A percentile compares a stretch with the other conserved stretches of the same genome.
phyloP scores from a whole-genome alignment of 2,797 vertebrate species.

The Salarias fasciatus region DNA sequence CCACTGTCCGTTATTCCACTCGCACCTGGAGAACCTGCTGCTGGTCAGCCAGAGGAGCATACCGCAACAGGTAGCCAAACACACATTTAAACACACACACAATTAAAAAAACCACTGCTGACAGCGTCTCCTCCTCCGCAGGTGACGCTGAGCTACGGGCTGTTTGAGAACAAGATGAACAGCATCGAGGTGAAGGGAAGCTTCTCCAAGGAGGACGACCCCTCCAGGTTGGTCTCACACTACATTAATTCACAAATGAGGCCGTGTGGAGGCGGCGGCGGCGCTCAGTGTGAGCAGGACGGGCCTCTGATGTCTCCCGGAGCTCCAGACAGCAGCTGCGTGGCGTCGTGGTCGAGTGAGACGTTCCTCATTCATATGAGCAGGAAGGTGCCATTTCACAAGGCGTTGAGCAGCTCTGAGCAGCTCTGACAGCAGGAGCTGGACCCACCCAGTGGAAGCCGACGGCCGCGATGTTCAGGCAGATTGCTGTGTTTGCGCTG shows the following conservation, averaged over 20 bases:
- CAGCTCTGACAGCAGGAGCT: too few species aligned
- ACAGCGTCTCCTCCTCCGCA: slow-evolving; percentile 53
- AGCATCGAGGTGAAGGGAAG: slow-evolving; percentile 86
- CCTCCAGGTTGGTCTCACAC: slow-evolving; percentile 85
- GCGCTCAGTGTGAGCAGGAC: neutral
- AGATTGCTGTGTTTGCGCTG: too few species aligned
- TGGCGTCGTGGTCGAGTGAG: neutral
- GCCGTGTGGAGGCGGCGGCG: too few species aligned
- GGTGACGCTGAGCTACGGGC: slow-evolving; percentile 93
- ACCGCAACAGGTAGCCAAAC: slow-evolving; percentile 65
- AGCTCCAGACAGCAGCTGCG: slow-evolving; percentile 2
- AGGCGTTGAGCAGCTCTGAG: too few species aligned
- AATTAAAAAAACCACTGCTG: too few species aligned
- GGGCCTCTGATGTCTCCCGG: neutral
- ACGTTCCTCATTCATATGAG: too few species aligned
- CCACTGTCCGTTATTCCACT: slow-evolving; percentile 89
- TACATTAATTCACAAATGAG: slow-evolving; percentile 3
- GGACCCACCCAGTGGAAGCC: too few species aligned
- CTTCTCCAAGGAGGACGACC: slow-evolving; percentile 87
- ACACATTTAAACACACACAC: neutral
- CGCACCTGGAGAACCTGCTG: slow-evolving; percentile 92
- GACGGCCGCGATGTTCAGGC: too few species aligned
- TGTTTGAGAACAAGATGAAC: slow-evolving; percentile 92
- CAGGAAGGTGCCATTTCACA: too few species aligned
- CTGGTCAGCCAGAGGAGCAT: slow-evolving; percentile 79